Evolutionary conservation across 1,140 invertebrate genomes (phyloP).

Genomic region (Eciton burchellii): DNA sequence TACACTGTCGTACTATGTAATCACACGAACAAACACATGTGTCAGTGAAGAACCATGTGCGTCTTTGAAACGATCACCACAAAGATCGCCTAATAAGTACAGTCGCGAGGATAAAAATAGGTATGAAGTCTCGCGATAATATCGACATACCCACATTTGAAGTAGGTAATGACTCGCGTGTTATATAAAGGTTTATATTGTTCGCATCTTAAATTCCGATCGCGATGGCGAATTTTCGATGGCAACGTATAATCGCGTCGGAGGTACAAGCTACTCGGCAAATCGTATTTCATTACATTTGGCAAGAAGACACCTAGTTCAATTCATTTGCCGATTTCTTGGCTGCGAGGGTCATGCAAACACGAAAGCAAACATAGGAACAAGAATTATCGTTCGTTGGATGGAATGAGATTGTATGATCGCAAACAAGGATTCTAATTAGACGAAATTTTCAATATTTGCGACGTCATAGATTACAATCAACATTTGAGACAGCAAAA

Average conservation of each 20-base stretch:
- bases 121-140: neutral
- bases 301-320: neutral
- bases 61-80: neutral
- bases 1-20: neutral
- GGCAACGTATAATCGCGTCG: constrained; percentile 16
- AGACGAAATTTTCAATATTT: constrained; percentile 26
- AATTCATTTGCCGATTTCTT: constrained; percentile 27
- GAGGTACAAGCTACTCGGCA: neutral
- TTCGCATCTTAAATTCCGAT: neutral
- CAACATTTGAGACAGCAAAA: neutral
- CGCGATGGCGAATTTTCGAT: neutral
- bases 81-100: constrained; percentile 16
- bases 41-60: neutral
- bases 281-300: constrained; percentile 43
- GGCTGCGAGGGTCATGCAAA: constrained; percentile 13
- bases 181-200: constrained; percentile 16
- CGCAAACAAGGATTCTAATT: constrained; percentile 25
- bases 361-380: neutral
- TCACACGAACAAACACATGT: neutral
- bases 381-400: constrained; percentile 3
- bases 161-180: neutral
- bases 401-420: too few species aligned
- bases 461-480: constrained; percentile 2
- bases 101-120: constrained; percentile 25
- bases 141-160: neutral